Base-by-base conservation (phyloP, 2,888 invertebrate genomes). In the Gandaritis pyraliata region DNA sequence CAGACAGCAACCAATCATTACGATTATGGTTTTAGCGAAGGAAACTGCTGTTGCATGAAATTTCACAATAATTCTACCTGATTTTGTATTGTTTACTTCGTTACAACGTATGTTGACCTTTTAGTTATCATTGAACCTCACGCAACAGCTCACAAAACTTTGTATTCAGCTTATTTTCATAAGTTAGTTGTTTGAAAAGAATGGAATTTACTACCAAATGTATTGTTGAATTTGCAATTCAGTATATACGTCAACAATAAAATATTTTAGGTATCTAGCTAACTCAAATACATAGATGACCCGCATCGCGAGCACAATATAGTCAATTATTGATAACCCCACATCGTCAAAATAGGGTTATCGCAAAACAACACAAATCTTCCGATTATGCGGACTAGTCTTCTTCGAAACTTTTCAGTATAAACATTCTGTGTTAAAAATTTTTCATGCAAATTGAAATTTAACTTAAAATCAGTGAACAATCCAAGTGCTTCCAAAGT, bases 101-200 rank as follows among this genome's bases (percentile, higher is more conserved):
- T 46, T 38, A 49, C 33, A 33, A 36, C 43, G 48, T 46, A n/a
- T 18, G 45, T 45, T 61, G 50, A 60, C 59, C 61, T 64, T 54
- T 33, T 47, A 15, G n/a, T 60, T 58, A 65, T 67, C 62, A 41
- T 43, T 41, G 29, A 54, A 57, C 33, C 48, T 55, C 57, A 18
- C 36, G 56, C 54, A 52, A 47, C 16, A 8, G 33, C 5, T 45
- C 13, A 13, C 56, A 55, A 13, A 29, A 29, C 29, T 51, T 18
- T 23, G 39, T 51, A 1, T 39, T 51, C n/a, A 15, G 43, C 43
- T 43, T 43, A 43, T 43, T 15, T 16, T 23, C 5, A 23, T 15
- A 43, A 16, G 10, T 15, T 15, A 16, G 2, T 16, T 43, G n/a
- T 10, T 10, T 16, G 15, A 11, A 16, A 15, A 16, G 10, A 16